A percentile compares a stretch with the other conserved stretches of the same genome.
Evolutionary conservation across 2,888 invertebrate species (phyloP).

Genomic region (Oscheius sp.): DNA sequence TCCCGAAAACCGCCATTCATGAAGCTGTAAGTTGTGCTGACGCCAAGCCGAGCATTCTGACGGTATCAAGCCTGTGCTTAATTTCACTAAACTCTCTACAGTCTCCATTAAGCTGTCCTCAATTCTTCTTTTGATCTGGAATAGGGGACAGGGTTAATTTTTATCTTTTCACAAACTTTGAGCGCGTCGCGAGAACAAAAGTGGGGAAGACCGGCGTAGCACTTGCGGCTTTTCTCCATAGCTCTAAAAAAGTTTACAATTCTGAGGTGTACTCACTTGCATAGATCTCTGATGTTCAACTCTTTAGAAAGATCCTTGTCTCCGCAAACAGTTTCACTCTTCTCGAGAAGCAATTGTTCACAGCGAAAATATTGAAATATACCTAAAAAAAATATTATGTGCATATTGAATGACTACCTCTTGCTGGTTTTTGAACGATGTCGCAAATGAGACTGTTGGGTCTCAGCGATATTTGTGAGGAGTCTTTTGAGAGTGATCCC

Average conservation of each 20-base stretch:
- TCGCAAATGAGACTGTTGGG: conserved; percentile 15
- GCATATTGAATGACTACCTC: background rate
- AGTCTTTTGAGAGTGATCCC: background rate
- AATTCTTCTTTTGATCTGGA: conserved; percentile 16
- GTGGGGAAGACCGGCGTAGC: conserved; percentile 12
- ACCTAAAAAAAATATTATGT: background rate
- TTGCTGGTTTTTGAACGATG: conserved; percentile 5
- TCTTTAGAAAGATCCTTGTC: background rate
- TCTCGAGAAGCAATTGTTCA: conserved; percentile 1
- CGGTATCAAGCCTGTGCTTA: conserved; percentile 14
- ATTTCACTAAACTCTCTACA: conserved; percentile 8
- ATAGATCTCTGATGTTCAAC: conserved; percentile 9
- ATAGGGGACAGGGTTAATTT: background rate
- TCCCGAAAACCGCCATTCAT: conserved; percentile 17
- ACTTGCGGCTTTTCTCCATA: conserved; percentile 9
- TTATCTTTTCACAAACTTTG: background rate
- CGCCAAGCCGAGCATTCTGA: conserved; percentile 16
- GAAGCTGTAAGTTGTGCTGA: conserved; percentile 1
- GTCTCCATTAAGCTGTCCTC: conserved; percentile 27
- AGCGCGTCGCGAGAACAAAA: conserved; percentile 17
- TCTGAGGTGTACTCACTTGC: background rate
- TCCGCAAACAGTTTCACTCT: conserved; percentile 11
- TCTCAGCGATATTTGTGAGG: background rate
- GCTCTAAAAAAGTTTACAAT: conserved; percentile 1
- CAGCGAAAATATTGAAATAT: conserved; percentile 13